Base-by-base conservation (phyloP, 2,113 vertebrate species). In the Henicopernis longicauda region DNA sequence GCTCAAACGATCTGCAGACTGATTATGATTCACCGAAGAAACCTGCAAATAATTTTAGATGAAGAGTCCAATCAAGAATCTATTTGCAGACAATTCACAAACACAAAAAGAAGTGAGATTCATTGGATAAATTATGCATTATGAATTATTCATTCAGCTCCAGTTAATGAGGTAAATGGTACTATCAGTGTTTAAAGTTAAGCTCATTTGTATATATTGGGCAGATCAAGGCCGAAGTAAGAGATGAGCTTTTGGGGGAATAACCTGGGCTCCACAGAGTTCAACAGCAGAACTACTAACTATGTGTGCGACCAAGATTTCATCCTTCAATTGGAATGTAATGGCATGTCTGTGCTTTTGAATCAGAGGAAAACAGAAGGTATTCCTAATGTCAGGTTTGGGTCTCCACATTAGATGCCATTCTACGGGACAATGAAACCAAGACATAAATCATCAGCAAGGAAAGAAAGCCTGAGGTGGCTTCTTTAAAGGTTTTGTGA, bases 81-180 rank as follows among this genome's bases (percentile, higher is more conserved):
- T 96, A 96, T 96, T 95, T 97, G 96, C 93, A 97, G 96, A 97
- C 95, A 95, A 96, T 97, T 97, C 94, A 91, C 70, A 96, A 96
- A 97, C 91, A 96, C 97, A 95, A 95, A 97, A 95, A 95, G 93
- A 88, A 95, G 91, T 82, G 91, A 91, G 89, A 95, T 95, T 95
- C 86, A 40, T 50, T 95, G 84, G 89, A 27, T 88, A 96, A 95
- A 93, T 95, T 96, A 95, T 95, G 50, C 93, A 21, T 38, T 36
- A 95, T 95, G 96, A 97, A 97, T 97, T 95, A 97, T 97, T 96
- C 95, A 97, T 95, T 45, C 18, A 23, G 57, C 70, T 94, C 32
- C 45, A 50, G 81, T 95, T 97, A 97, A 97, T 95, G 97, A 96
- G 84, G 91, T 95, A 96, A 97, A 97, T 80, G 89, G 84, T 87